Evolutionary conservation across 2,797 vertebrate genomes (phyloP), one percentile per base, ranked within the genome.

Genomic region (Melanotaenia nigrans): DNA sequence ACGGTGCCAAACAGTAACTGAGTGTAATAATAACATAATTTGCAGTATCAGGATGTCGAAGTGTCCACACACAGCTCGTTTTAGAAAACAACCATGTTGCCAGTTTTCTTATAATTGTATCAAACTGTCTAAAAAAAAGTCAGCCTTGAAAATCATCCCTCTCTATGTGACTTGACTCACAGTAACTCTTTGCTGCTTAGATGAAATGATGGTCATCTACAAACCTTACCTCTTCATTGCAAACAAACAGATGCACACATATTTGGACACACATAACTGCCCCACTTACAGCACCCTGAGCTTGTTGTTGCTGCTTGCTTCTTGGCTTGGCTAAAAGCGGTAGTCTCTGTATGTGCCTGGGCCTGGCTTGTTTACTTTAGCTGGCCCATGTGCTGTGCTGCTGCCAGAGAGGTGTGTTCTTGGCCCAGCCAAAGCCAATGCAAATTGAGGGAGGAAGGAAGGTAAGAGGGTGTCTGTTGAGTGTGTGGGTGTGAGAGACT

Each of bases 341-440:
- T 53, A 70, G 47, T 68, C 68, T 71, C 59, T 77, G 65, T 83
- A 83, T 90, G 84, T 89, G 89, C 84, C 83, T 72, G 77, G 70
- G 87, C 86, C 75, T 86, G 86, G 90, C 85, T 88, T 94, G 92
- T 93, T 94, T 90, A 92, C 88, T 93, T 90, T 80, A 94, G 81
- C 82, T 57, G 77, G 80, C 75, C 92, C 82, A 85, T 92, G 84
- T 86, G 90, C 88, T 90, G 82, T 76, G 71, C 73, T 4, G 53
- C 82, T 92, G 91, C 89, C 85, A 90, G 77, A 83, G 75, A 84
- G 89, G 86, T 68, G 77, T 85, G 82, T 74, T 84, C 80, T 81
- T 81, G 73, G 78, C 86, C 38, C 51, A 71, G 78, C 51, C 71
- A 69, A 82, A 73, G 79, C 90, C 84, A 80, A 77, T 79, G 58